These are phyloP conservation scores for Tubulanus polymorphus DNA, from an alignment of 2,888 invertebrate genomes.

Conservation along the genomic window DNA sequence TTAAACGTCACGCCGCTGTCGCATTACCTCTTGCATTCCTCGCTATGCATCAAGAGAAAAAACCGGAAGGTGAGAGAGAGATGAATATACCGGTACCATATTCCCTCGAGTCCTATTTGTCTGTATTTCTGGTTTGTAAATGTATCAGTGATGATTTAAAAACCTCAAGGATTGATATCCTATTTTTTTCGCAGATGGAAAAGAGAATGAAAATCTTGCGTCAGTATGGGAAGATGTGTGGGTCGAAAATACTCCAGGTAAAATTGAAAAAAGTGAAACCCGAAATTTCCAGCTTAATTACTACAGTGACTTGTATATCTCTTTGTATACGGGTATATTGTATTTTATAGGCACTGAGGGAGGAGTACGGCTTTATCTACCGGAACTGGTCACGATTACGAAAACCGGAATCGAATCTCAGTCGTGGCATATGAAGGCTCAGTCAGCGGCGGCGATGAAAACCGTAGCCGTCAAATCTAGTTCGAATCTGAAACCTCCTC, in stretches of 20 bases:
- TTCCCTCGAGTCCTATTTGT: too few relatives aligned
- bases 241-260: slow-evolving; percentile 80
- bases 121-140: too few relatives aligned
- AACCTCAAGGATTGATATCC: background rate
- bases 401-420: slow-evolving; percentile 72
- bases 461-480: slow-evolving; percentile 73
- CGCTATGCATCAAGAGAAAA: slow-evolving; percentile 77
- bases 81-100: too few relatives aligned
- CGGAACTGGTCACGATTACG: slow-evolving; percentile 67
- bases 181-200: slow-evolving; percentile 2
- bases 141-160: background rate
- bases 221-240: slow-evolving; percentile 80
- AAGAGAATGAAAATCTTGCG: slow-evolving; percentile 3
- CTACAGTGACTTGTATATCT: background rate
- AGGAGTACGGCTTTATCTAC: slow-evolving; percentile 73
- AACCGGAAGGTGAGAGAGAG: slow-evolving; percentile 47
- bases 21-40: slow-evolving; percentile 81
- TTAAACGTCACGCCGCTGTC: slow-evolving; percentile 72
- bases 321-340: background rate
- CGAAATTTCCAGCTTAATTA: background rate
- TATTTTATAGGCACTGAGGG: slow-evolving; percentile 61
- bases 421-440: slow-evolving; percentile 83
- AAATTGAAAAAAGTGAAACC: background rate
- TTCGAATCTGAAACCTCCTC: slow-evolving; percentile 61
- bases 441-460: slow-evolving; percentile 77